phyloP scores from a whole-genome alignment of 2,113 vertebrate species.

The Semnornis frantzii region DNA sequence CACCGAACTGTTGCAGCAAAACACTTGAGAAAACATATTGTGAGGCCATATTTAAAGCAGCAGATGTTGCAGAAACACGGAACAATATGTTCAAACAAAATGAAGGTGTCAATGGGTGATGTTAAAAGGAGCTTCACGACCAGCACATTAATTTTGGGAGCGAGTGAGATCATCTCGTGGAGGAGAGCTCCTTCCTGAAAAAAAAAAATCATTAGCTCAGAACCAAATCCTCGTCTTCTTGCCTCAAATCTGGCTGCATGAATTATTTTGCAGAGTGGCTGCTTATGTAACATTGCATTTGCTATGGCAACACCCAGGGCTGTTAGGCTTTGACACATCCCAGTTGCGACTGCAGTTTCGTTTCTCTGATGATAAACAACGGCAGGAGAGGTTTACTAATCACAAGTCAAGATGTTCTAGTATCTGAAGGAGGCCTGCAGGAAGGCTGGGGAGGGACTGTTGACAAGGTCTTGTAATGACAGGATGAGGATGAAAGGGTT shows the following conservation, averaged over 20 bases:
- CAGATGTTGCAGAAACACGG: slow-evolving; percentile 67
- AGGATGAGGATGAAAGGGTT: too few species aligned
- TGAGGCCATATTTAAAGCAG: slow-evolving; percentile 64
- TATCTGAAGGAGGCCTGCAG: too few species aligned
- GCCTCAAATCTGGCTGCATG: slow-evolving; percentile 22
- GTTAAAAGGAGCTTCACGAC: slow-evolving; percentile 36
- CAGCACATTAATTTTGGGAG: background rate
- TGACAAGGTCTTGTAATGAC: too few species aligned
- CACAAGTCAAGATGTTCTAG: background rate
- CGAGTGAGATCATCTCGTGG: background rate
- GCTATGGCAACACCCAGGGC: slow-evolving; percentile 40
- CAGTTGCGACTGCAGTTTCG: slow-evolving; percentile 18
- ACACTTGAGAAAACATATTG: slow-evolving; percentile 70
- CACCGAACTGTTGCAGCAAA: slow-evolving; percentile 23
- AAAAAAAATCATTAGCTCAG: background rate
- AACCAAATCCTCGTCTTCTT: background rate
- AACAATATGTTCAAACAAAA: slow-evolving; percentile 73
- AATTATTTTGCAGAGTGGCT: slow-evolving; percentile 30
- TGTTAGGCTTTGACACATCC: slow-evolving; percentile 39
- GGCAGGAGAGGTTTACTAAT: slow-evolving; percentile 36
- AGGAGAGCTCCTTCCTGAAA: background rate
- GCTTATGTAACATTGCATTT: slow-evolving; percentile 52
- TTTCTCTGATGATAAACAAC: slow-evolving; percentile 53
- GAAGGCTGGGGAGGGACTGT: too few species aligned
- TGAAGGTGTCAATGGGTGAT: slow-evolving; percentile 45